Evolutionary conservation across 2,797 vertebrate genomes (phyloP), one percentile per base, ranked within the genome.

Genomic region (Semaprochilodus insignis): DNA sequence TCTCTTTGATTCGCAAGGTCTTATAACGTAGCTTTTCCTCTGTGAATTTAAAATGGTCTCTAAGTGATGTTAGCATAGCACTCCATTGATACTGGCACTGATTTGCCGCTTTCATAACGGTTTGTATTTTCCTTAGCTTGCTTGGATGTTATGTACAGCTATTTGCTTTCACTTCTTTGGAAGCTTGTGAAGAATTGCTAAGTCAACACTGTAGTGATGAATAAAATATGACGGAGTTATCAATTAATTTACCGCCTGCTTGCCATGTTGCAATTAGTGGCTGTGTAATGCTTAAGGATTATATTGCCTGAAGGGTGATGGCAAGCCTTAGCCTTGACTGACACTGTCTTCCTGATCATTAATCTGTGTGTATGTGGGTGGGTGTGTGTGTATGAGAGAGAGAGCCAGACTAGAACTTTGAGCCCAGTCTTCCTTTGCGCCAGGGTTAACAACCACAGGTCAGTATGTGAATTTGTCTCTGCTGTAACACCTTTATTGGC

Each of bases 361-460:
- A 83, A 85, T 85, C 74, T 48, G 34, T 59, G 62, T 19, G 31
- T 67, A 27, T 66, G 65, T 82, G 66, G 74, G 25, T 81, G 57
- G 51, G 31, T 77, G 31, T 51, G 59, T 59, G n/a, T 34, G 60
- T 55, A 25, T 13, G 5, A 55, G 17, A 67, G 72, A 67, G 72
- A 60, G 77, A 77, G 52, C 72, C 55, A 25, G 52, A 55, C 15
- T 73, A 57, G 69, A 83, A 81, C 70, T 57, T n/a, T 75, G 73
- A 48, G 60, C 67, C 48, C 51, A 36, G 72, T 74, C 76, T 83
- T 80, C 73, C 63, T 57, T 63, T 44, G 70, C 51, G 78, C 77
- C 79, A 55, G 75, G 71, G 84, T 87, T 87, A 84, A 87, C 83
- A 62, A 83, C 76, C 70, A 19, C 57, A 71, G 84, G 76, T 75